Percentiles rank a stretch among this genome's conserved stretches.
Evolutionary conservation across 2,888 invertebrate species (phyloP).

Genomic region (Drosophila paranaensis): DNA sequence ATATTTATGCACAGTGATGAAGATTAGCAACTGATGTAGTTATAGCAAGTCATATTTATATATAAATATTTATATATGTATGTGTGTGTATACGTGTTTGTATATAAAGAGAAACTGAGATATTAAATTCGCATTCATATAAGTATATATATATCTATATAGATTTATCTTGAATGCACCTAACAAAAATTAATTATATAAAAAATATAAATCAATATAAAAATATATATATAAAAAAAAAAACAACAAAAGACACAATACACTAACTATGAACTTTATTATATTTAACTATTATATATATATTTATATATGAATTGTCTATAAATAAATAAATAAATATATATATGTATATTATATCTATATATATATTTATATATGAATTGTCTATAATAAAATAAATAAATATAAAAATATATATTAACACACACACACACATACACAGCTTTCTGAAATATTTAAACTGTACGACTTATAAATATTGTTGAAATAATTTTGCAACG

Average conservation of each 20-base stretch:
- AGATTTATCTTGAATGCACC: background rate
- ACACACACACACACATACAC: conserved; percentile 2
- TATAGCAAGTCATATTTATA: conserved; percentile 50
- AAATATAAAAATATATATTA: conserved; percentile 9
- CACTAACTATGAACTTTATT: too few species aligned
- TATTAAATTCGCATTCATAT: conserved; percentile 6
- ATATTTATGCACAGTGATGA: conserved; percentile 14
- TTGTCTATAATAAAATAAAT: conserved; percentile 11
- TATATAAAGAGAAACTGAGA: background rate
- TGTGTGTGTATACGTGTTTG: conserved; percentile 8
- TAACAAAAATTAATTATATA: too few species aligned
- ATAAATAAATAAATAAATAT: conserved; percentile 17
- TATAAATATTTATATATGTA: conserved; percentile 14
- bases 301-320: background rate
- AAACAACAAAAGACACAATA: too few species aligned
- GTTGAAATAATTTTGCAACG: conserved; percentile 11
- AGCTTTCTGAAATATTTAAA: conserved; percentile 20
- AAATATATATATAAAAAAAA: too few species aligned
- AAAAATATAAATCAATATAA: too few species aligned
- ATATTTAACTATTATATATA: too few species aligned
- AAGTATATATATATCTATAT: background rate
- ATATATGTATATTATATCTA: conserved; percentile 5
- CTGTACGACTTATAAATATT: conserved; percentile 15
- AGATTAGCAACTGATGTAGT: conserved; percentile 37
- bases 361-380: conserved; percentile 2